Base-by-base conservation (phyloP, 2,113 vertebrate species). In the Willisornis vidua region DNA sequence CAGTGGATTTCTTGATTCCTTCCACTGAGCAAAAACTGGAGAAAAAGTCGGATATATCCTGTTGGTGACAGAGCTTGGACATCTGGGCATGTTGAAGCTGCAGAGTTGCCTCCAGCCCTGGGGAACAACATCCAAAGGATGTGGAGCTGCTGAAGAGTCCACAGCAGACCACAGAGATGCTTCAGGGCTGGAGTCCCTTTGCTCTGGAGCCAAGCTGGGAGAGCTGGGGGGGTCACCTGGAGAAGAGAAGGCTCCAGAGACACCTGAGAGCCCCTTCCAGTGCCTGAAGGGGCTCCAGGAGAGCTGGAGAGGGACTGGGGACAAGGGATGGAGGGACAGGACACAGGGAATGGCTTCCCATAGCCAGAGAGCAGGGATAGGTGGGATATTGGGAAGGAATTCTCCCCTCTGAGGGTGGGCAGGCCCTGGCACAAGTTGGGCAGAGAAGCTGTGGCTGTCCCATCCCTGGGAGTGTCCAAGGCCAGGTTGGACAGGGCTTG, bases 141-240 rank as follows among this genome's bases (percentile, higher is more conserved):
- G 9, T 41, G 57, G n/a, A 87, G 41, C n/a, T 79, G 41, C 74
- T 63, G 74, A 28, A 48, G 65, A 55, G 15, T 0, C 74, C 57
- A 55, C 57, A 79, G 66, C 24, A 71, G 1, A 0, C 29, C 48
- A 0, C 0, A 1, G 57, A 71, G 57, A 41, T 63, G 57, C 16
- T 63, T 0, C 49, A 62, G 57, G n/a, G 75, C 75, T 87, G 37
- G 37, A 39, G 39, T 10, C 10, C 39, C 54, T 70, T 26, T 63
- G 39, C 39, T 41, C 63, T 78, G 74, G 73, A 87, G 65, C 85
- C 55, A 4, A 39, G 28, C 65, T 79, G 65, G 74, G 57, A 78
- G 65, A 62, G 74, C 74, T 78, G 84, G 84, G 58, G 39, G 39
- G 3, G 58, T 65, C 8, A 3, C 10, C 67, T 72, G 81, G 26